These are phyloP conservation scores for Himalopsyche japonica DNA, from an alignment of 2,888 invertebrate species.

Conservation along the genomic window DNA sequence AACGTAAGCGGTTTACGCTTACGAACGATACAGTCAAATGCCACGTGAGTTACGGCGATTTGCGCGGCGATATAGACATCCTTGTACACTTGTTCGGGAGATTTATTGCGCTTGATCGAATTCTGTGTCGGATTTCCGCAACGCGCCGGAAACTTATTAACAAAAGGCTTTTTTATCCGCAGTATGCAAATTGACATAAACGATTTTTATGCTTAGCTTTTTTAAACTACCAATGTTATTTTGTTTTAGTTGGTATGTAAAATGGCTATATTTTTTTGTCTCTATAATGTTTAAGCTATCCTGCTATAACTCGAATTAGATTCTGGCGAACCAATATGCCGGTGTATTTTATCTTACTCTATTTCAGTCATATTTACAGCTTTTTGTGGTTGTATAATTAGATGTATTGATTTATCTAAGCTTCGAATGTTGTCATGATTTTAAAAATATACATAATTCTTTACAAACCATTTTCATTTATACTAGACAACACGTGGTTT, in stretches of 20 bases:
- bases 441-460: no score
- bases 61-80: neutral
- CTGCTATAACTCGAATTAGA: no score
- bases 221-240: neutral
- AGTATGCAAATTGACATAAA: neutral
- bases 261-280: no score
- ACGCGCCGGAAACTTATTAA: neutral
- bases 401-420: no score
- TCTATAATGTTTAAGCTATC: no score
- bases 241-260: neutral
- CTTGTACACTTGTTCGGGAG: neutral
- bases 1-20: slow-evolving; percentile 23
- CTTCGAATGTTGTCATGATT: no score
- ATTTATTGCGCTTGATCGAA: neutral
- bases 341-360: no score
- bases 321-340: no score
- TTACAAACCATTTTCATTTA: no score
- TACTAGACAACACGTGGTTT: no score
- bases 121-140: neutral
- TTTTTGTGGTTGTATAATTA: no score
- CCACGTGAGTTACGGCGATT: neutral
- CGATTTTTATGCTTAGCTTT: neutral
- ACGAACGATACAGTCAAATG: slow-evolving; percentile 11
- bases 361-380: no score
- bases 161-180: neutral